Evolutionary conservation across 2,113 vertebrate genomes (phyloP), one percentile per base, ranked within the genome.

Genomic region (Gavia stellata): DNA sequence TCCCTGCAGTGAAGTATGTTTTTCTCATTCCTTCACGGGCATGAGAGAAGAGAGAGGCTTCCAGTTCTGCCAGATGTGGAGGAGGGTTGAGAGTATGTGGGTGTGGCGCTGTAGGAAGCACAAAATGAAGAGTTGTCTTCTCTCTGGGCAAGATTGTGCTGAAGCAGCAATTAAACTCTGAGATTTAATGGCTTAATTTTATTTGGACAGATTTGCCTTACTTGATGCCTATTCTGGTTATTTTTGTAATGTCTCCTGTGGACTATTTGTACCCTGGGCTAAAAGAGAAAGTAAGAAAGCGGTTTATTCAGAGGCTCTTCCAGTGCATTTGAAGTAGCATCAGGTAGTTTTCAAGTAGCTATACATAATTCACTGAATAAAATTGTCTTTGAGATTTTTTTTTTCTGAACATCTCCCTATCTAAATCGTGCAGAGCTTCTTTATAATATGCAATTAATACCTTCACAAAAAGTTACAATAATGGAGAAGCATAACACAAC

Each of bases 111-210:
- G 13, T 36, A 65, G 38, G 29, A 82, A 88, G 29, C 3, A 1
- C 49, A 68, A 53, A 52, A 62, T 38, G 7, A 73, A 53, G 31
- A 70, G 6, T 58, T 66, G 34, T 75, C 23, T 3, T 75, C 40
- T 78, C 70, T 71, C 38, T 4, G 1, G 86, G 45, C 25, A 55
- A 70, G 55, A 44, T 45, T 66, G 36, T 91, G 33, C 50, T 34
- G 77, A 84, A 91, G 14, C 20, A 92, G 66, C 80, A 53, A 36
- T 89, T 84, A 92, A 95, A 50, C 50, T 88, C 31, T 74, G 31
- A 92, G 59, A 78, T 84, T 71, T 95, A 92, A 92, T 63, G 68
- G 15, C 29, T 92, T 97, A 40, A 96, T 94, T 91, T 91, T 86
- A 66, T 96, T 92, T 91, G 68, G 59, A 78, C 25, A 25, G 55